Evolutionary conservation across 2,888 invertebrate genomes (phyloP), one percentile per base, ranked within the genome.

Genomic region (Pterostichus niger): DNA sequence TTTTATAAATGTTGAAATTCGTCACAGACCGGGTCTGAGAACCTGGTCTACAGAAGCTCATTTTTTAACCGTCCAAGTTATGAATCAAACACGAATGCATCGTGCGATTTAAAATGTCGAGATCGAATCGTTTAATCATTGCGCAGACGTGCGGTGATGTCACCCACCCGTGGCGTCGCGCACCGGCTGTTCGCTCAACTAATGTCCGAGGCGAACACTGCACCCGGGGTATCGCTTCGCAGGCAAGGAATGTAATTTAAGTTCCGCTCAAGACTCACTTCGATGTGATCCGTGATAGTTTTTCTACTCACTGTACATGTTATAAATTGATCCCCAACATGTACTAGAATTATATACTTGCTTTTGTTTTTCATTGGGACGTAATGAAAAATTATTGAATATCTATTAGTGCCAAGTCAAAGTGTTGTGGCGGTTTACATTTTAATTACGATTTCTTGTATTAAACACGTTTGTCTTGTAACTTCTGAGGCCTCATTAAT

Each of bases 111-210:
- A 87, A 87, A 87, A 88, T 87, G 86, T 87, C 87, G 86, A 88
- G 89, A 89, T 90, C 89, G 88, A 89, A 89, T 86, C 90, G 87
- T 88, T 90, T 89, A 89, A 89, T 90, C 89, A 90, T 68, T 64
- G 80, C 80, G 80, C 49, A 40, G 80, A 80, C 80, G 80, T 80
- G 68, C 68, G 68, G 80, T 80, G 68, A 80, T 71, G 80, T 80
- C 80, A 80, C 80, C 80, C 80, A 68, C 80, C 80, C 68, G 80
- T 80, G 68, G 80, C 68, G 80, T 35, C 40, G 24, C 49, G 80
- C 44, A 54, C 46, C 52, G 54, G 68, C 64, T 79, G 64, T 64
- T 64, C 64, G 46, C 79, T 64, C 24, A 68, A 52, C 71, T 80
- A 80, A 54, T 44, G 44, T 54, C 73, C 46, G 31, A 73, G 17